Conservation (phyloP, 2,888 invertebrate species). For the Colostygia pectinataria region DNA sequence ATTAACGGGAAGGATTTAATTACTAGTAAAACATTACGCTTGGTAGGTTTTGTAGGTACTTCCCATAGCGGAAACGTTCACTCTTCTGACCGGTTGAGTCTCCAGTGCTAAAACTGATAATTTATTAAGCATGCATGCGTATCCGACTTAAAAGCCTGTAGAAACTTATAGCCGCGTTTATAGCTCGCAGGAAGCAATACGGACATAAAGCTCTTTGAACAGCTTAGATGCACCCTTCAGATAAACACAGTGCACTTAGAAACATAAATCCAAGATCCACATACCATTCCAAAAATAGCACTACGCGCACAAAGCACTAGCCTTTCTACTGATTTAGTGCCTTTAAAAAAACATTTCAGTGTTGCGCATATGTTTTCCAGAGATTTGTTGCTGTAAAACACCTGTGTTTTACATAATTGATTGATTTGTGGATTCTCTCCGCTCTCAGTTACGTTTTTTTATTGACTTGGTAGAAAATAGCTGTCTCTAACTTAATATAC, state of each 20-base stretch:
- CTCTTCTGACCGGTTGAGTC: too few species aligned
- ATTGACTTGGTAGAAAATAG: slow-evolving; percentile 10
- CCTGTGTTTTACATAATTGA: slow-evolving; percentile 33
- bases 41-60: too few species aligned
- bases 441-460: slow-evolving; percentile 8
- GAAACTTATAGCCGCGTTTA: slow-evolving; percentile 26
- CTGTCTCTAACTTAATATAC: slow-evolving; percentile 23
- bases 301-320: slow-evolving; percentile 42
- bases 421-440: slow-evolving; percentile 34
- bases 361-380: slow-evolving; percentile 26
- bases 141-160: background rate
- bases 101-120: too few species aligned
- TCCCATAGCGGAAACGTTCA: too few species aligned
- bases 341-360: slow-evolving; percentile 37
- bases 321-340: slow-evolving; percentile 39
- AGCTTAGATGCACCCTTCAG: slow-evolving; percentile 62
- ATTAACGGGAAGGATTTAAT: background rate
- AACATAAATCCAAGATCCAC: slow-evolving; percentile 53
- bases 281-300: slow-evolving; percentile 69
- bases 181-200: slow-evolving; percentile 47
- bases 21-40: too few species aligned
- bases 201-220: slow-evolving; percentile 55
- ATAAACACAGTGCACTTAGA: slow-evolving; percentile 72
- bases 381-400: slow-evolving; percentile 42
- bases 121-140: too few species aligned